Evolutionary conservation across 2,797 vertebrate species (phyloP).

Genomic region (Sebastes steindachneri): DNA sequence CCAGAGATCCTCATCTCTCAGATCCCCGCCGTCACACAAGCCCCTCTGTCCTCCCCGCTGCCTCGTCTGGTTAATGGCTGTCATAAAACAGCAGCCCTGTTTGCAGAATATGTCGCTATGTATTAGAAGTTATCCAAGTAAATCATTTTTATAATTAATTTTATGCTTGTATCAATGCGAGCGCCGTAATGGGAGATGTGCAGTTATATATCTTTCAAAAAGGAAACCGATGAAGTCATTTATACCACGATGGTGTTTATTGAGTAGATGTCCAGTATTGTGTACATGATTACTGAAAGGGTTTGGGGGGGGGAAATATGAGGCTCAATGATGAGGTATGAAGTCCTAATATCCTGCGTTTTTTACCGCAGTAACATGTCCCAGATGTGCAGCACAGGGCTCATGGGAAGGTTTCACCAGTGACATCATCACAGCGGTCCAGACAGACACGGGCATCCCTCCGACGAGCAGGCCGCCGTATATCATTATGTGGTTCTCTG

Average conservation of each 20-base stretch:
- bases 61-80: constrained; percentile 61
- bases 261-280: constrained; percentile 9
- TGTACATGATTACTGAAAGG: constrained; percentile 17
- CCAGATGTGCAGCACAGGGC: constrained; percentile 68
- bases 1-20: constrained; percentile 64
- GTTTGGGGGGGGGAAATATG: constrained; percentile 28
- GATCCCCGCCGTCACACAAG: constrained; percentile 48
- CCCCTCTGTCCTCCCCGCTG: constrained; percentile 30
- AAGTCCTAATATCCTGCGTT: constrained; percentile 58
- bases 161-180: constrained; percentile 1
- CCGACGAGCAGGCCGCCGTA: constrained; percentile 53
- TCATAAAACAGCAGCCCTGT: constrained; percentile 57
- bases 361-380: constrained; percentile 60
- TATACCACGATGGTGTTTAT: constrained; percentile 3
- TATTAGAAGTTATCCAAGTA: neutral
- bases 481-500: constrained; percentile 77
- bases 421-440: constrained; percentile 73
- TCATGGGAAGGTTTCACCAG: constrained; percentile 45
- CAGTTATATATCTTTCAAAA: constrained; percentile 8
- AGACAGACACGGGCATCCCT: constrained; percentile 69
- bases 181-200: neutral
- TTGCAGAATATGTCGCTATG: constrained; percentile 38
- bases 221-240: constrained; percentile 18
- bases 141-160: constrained; percentile 29
- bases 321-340: constrained; percentile 45